Evolutionary conservation across 2,113 vertebrate genomes (phyloP).

Genomic region (Podarcis muralis): DNA sequence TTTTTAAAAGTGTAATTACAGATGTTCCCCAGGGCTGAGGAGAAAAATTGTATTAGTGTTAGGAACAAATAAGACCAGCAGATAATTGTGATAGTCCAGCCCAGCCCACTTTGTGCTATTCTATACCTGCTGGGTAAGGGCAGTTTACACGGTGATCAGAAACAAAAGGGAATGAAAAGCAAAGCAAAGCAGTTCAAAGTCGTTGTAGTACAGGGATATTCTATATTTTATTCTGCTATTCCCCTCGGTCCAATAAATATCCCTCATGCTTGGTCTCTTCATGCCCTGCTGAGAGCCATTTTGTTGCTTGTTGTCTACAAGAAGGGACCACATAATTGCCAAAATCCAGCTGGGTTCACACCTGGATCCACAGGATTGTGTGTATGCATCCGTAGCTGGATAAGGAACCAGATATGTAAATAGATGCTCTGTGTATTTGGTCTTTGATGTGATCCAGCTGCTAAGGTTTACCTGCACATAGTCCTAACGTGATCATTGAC

Average conservation of each 20-base stretch:
- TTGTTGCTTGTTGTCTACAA: neutral
- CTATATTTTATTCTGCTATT: neutral
- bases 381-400: neutral
- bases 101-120: neutral
- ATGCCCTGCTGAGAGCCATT: neutral
- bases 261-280: neutral
- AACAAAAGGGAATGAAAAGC: neutral
- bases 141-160: neutral
- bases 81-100: neutral
- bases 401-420: neutral
- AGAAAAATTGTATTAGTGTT: neutral
- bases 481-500: neutral
- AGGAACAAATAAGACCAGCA: rapidly evolving
- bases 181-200: neutral
- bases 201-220: neutral
- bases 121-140: neutral
- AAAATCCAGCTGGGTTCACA: neutral
- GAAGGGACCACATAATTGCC: neutral
- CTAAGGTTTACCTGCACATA: neutral
- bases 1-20: slow-evolving; percentile 13
- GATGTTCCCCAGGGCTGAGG: neutral
- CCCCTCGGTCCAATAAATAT: neutral
- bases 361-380: neutral
- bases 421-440: neutral
- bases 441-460: neutral